Evolutionary conservation across 2,113 vertebrate genomes (phyloP), one percentile per base, ranked within the genome.

Genomic region (Pao palembangensis): DNA sequence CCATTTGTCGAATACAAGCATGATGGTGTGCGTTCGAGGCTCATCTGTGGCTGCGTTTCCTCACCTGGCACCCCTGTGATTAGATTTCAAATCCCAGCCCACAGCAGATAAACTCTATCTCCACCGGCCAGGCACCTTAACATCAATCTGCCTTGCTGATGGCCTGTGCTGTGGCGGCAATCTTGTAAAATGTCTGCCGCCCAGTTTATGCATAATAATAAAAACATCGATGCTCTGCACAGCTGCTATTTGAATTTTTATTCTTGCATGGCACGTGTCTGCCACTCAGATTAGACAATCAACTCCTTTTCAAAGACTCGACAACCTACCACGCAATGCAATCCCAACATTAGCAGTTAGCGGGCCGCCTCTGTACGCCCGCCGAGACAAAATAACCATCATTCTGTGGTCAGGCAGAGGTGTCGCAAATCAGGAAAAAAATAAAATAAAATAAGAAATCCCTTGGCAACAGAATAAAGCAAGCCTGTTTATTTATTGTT

Each of bases 401-500:
- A 13, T 55, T 49, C 13, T 56, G 70, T 58, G 58, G 53, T 15
- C 38, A 19, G 41, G 63, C 0, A 12, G 60, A 69, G 71, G 67
- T 51, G 43, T 58, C 48, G 64, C 5, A 38, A 46, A 23, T 23
- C 2, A 23, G 21, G 3, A 23, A 23, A 23, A 23, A 23, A 23
- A 23, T 2, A 23, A 23, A 23, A 23, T 2, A 23, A 23, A 23
- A 23, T 2, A 25, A 60, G 50, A 19, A 53, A 23, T 51, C 68
- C 62, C 54, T 53, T 43, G 51, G 51, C 51, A 62, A 23, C 51
- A 53, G 15, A 64, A 55, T 8, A 52, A 25, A 51, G 54, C 62
- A 51, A 58, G 67, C 68, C 75, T 88, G 87, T 89, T 89, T 91
- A 90, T 91, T 91, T 91, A 90, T 89, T 87, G 88, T 85, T 84